Percentiles rank a stretch among this genome's conserved stretches.
Evolutionary conservation across 35 echinoderm and acorn worm genomes (phyloP).

Genomic region (Ophiothrix spiculata): DNA sequence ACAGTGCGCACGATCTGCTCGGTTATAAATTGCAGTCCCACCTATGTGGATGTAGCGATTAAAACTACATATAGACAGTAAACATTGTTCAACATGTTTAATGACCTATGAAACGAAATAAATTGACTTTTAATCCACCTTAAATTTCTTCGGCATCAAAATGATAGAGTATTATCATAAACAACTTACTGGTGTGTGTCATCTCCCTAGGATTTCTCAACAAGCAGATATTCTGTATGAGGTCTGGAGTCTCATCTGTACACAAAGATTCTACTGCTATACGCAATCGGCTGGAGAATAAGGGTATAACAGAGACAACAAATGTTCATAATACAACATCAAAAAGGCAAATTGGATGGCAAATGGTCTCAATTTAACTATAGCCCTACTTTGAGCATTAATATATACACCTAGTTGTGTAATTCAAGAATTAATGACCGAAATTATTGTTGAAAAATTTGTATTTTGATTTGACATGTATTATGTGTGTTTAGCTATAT

Average conservation of each 20-base stretch:
- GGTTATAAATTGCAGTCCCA: not conserved
- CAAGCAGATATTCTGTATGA: conserved; percentile 57
- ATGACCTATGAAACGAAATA: not conserved
- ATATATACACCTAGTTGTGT: too few relatives aligned
- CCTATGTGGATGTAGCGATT: not conserved
- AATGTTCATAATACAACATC: too few relatives aligned
- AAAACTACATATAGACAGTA: not conserved
- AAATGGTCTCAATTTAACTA: too few relatives aligned
- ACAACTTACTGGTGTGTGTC: not conserved
- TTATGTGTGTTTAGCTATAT: too few relatives aligned
- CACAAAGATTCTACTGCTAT: conserved; percentile 34
- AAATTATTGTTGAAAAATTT: too few relatives aligned
- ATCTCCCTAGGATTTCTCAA: not conserved
- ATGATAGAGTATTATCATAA: not conserved
- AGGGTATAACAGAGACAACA: too few relatives aligned
- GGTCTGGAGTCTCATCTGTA: conserved; percentile 5
- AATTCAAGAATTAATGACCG: too few relatives aligned
- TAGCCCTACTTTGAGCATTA: too few relatives aligned
- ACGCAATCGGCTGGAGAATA: conserved; percentile 34
- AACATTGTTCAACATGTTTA: not conserved
- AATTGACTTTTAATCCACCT: not conserved
- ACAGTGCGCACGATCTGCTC: too few relatives aligned
- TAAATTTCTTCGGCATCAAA: not conserved
- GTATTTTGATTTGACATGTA: too few relatives aligned
- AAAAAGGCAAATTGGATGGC: too few relatives aligned